A percentile compares a stretch with the other conserved stretches of the same genome.
Evolutionary conservation across 2,113 vertebrate species (phyloP).

Genomic region (Anoura caudifer): DNA sequence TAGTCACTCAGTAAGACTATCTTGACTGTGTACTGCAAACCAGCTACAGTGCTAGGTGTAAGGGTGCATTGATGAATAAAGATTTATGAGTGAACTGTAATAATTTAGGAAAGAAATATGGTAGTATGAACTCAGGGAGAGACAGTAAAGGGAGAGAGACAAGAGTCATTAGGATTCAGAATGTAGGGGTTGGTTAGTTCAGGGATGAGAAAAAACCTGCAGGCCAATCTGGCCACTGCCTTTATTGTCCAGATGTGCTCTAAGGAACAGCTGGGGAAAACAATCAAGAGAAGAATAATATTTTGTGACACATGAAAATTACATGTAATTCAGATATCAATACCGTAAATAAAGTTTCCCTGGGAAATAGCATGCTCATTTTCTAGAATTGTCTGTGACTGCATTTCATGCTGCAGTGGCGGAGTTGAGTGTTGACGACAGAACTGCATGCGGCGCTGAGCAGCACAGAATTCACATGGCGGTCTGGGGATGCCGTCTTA

Average conservation of each 20-base stretch:
- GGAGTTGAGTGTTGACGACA: background rate
- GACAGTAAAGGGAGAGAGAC: background rate
- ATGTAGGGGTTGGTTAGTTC: background rate
- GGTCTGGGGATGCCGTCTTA: background rate
- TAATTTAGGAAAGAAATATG: background rate
- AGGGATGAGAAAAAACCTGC: background rate
- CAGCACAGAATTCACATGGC: background rate
- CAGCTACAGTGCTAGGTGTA: background rate
- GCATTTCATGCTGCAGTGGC: background rate
- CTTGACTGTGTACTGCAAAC: background rate
- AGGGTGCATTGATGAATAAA: background rate
- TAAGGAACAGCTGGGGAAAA: background rate
- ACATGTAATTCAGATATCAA: background rate
- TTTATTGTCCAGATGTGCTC: background rate
- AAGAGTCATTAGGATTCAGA: background rate
- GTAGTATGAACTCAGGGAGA: background rate
- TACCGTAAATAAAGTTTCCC: background rate
- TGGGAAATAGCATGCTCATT: background rate
- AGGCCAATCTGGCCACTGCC: background rate
- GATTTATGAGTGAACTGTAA: background rate
- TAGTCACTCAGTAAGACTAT: background rate
- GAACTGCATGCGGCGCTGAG: accelerated
- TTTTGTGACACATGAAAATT: background rate
- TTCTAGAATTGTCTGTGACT: background rate
- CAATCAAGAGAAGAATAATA: background rate